Base-by-base conservation (phyloP, 2,797 vertebrate species). In the Leptoclinus maculatus region DNA sequence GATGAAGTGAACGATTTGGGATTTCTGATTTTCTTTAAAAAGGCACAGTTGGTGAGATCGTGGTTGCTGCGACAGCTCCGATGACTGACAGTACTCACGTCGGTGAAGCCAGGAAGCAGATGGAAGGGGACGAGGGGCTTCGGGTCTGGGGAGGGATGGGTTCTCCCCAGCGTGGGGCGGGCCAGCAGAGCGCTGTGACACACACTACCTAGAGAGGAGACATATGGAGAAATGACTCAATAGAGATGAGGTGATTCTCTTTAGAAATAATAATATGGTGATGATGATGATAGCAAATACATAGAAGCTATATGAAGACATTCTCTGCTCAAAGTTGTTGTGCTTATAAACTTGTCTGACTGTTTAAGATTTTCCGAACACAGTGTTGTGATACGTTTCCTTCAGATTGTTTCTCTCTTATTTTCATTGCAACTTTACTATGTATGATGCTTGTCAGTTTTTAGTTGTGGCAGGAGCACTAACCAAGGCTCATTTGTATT, bases 111-210 rank as follows among this genome's bases (percentile, higher is more conserved):
- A 77, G 96, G 97, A 85, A 97, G 96, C 83, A 98, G 95, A 88
- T 95, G 96, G 90, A 97, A 96, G 0, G 96, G 96, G 83, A 97
- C 94, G 90, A 96, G 96, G 19, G 95, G 95, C 89, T 97, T 97
- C 62, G 94, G 94, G 81, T 97, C 97, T 76, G 95, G 81, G 57
- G 96, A 95, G 0, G 95, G 94, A 57, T 95, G 96, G 86, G 96
- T 78, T 85, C 96, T 94, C 29, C 96, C 95, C 45, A 95, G 91
- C 64, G 92, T 91, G 78, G 96, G 94, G 74, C 94, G 96, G 83
- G 96, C 92, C 81, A 96, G 95, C 89, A 97, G 92, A 80, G 95
- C 91, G 76, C 95, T 95, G 94, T 97, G 97, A 94, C 96, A 97
- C 74, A 96, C 92, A 78, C 96, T 96, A 93, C 97, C 97, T 98